These are phyloP conservation scores for Ceuthmochares aereus DNA, from an alignment of 2,113 vertebrate species.

Conservation along the genomic window DNA sequence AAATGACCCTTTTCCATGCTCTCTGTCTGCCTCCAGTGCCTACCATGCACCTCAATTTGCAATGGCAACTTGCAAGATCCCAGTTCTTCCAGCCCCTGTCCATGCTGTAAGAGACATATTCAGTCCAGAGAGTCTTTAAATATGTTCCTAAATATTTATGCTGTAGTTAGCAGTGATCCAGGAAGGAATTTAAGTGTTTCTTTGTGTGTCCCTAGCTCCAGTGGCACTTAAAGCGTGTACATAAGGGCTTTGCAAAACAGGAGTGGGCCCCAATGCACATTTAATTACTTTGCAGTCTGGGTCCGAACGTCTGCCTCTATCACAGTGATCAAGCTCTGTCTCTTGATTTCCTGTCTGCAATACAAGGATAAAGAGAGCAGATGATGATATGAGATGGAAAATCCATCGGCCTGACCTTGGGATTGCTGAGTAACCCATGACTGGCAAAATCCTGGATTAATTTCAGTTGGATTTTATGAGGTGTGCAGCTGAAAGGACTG, in stretches of 20 bases:
- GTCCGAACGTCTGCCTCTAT: conserved; percentile 3
- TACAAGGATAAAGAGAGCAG: conserved; percentile 1
- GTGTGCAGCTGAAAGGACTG: not conserved
- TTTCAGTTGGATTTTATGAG: conserved; percentile 50
- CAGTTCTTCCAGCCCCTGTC: not conserved
- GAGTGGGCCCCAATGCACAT: conserved; percentile 37
- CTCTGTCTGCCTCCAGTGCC: not conserved
- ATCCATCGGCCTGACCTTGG: conserved; percentile 14
- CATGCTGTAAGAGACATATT: not conserved
- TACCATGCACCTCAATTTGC: not conserved
- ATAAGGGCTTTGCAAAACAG: not conserved
- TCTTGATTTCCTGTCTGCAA: conserved; percentile 43
- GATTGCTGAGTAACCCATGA: conserved; percentile 19
- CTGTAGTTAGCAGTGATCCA: not conserved
- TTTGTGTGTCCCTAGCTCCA: conserved; percentile 14
- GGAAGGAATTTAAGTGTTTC: conserved; percentile 21
- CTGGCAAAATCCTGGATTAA: conserved; percentile 32
- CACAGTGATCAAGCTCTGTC: conserved; percentile 13
- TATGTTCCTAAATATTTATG: conserved; percentile 9
- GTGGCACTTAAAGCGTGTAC: conserved; percentile 5
- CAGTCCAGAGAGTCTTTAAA: not conserved
- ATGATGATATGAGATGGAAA: conserved; percentile 17
- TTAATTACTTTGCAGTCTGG: conserved; percentile 43
- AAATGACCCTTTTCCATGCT: not conserved
- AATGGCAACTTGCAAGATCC: not conserved